A percentile compares a stretch with the other conserved stretches of the same genome.
Evolutionary conservation across 2,888 invertebrate species (phyloP).

Genomic region (Gymnosoma rotundatum): DNA sequence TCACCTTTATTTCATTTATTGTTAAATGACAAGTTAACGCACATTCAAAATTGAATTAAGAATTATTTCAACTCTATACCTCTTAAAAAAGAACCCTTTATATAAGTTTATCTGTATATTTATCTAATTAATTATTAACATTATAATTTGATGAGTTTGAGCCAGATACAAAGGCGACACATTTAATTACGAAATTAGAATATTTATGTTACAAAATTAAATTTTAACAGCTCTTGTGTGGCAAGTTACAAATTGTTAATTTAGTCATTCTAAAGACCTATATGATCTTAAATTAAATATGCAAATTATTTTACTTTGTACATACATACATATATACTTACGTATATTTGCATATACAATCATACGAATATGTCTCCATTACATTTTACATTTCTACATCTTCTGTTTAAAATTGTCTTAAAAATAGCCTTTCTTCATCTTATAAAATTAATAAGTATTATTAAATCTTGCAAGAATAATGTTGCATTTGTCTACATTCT

Average conservation of each 20-base stretch:
- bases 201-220: constrained; percentile 47
- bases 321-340: neutral
- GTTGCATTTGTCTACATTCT: neutral
- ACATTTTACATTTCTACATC: neutral
- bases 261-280: neutral
- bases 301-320: neutral
- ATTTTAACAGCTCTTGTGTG: constrained; percentile 58
- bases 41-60: too few relatives aligned
- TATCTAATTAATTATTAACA: too few relatives aligned
- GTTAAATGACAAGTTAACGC: too few relatives aligned
- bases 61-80: too few relatives aligned
- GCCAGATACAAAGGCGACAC: constrained; percentile 54
- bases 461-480: neutral
- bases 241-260: constrained; percentile 31
- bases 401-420: neutral
- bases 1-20: too few relatives aligned
- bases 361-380: too few relatives aligned
- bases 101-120: too few relatives aligned
- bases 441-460: constrained; percentile 33
- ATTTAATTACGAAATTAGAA: constrained; percentile 77
- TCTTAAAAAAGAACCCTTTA: too few relatives aligned
- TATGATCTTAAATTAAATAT: neutral
- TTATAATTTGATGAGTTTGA: constrained; percentile 15
- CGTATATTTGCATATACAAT: too few relatives aligned
- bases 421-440: constrained; percentile 5